A percentile compares a stretch with the other conserved stretches of the same genome.
phyloP scores from a whole-genome alignment of 2,797 vertebrate genomes.

The Dromococcyx pavoninus region DNA sequence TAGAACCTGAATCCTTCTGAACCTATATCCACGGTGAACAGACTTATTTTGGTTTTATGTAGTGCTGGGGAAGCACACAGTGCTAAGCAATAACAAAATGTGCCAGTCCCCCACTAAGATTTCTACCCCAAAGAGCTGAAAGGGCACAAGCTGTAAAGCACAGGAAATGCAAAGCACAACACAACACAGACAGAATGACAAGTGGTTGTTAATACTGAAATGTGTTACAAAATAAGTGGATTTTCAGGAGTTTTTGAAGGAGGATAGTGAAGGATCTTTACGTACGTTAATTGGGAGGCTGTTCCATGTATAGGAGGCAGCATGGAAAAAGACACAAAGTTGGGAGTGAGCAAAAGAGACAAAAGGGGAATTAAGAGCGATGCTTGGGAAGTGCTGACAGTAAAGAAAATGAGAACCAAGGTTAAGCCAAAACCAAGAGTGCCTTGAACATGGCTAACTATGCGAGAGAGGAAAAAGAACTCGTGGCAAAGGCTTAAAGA shows the following conservation, averaged over 20 bases:
- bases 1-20: neutral
- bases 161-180: slow-evolving; percentile 58
- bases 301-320: slow-evolving; percentile 74
- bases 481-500: slow-evolving; percentile 49
- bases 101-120: neutral
- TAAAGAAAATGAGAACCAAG: slow-evolving; percentile 44
- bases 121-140: slow-evolving; percentile 15
- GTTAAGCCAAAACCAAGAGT: slow-evolving; percentile 58
- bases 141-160: slow-evolving; percentile 54
- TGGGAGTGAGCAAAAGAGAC: slow-evolving; percentile 73
- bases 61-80: neutral
- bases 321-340: slow-evolving; percentile 76
- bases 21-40: neutral
- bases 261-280: slow-evolving; percentile 72
- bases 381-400: slow-evolving; percentile 51
- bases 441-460: slow-evolving; percentile 26
- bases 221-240: slow-evolving; percentile 49
- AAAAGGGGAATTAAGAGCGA: slow-evolving; percentile 63
- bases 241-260: slow-evolving; percentile 62
- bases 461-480: slow-evolving; percentile 2
- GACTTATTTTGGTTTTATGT: neutral
- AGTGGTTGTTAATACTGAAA: slow-evolving; percentile 59
- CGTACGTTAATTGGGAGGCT: slow-evolving; percentile 73
- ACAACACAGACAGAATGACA: slow-evolving; percentile 63
- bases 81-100: neutral